A percentile compares a stretch with the other conserved stretches of the same genome.
Conservation (phyloP, 2,113 vertebrate species). For the Podarcis muralis region DNA sequence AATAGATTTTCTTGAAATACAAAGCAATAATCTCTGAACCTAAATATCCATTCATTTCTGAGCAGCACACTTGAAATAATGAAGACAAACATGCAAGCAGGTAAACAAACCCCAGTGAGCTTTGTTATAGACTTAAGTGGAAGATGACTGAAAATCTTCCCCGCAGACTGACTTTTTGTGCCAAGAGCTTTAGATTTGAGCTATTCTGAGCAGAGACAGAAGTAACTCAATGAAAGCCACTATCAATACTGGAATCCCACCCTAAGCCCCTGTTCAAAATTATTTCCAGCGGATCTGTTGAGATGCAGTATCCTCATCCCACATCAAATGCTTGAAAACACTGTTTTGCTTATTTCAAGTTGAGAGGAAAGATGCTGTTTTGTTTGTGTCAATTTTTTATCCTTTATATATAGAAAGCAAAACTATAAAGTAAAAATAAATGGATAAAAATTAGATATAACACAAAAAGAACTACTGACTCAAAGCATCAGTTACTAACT, state of each 20-base stretch:
- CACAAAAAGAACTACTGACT: conserved; percentile 53
- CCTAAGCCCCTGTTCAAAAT: background rate
- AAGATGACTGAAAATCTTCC: background rate
- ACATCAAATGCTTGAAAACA: background rate
- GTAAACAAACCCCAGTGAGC: background rate
- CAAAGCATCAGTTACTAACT: conserved; percentile 50
- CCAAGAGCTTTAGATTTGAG: background rate
- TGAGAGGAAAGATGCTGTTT: conserved; percentile 37
- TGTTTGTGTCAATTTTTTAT: conserved; percentile 41
- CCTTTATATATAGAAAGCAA: background rate
- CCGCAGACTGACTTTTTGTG: background rate
- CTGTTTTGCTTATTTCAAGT: conserved; percentile 30
- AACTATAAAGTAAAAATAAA: conserved; percentile 56
- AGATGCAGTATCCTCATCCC: background rate
- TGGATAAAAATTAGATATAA: conserved; percentile 39
- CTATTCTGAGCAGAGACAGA: conserved; percentile 5
- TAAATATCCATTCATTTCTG: background rate
- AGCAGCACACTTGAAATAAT: background rate
- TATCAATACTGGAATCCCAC: conserved; percentile 28
- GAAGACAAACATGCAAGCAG: background rate
- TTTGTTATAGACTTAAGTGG: conserved; percentile 9
- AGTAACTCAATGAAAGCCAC: background rate
- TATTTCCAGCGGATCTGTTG: background rate
- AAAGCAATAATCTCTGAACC: background rate
- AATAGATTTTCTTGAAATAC: conserved; percentile 1